These are phyloP conservation scores for Euleptes europaea DNA, from an alignment of 2,113 vertebrate species.

Conservation along the genomic window DNA sequence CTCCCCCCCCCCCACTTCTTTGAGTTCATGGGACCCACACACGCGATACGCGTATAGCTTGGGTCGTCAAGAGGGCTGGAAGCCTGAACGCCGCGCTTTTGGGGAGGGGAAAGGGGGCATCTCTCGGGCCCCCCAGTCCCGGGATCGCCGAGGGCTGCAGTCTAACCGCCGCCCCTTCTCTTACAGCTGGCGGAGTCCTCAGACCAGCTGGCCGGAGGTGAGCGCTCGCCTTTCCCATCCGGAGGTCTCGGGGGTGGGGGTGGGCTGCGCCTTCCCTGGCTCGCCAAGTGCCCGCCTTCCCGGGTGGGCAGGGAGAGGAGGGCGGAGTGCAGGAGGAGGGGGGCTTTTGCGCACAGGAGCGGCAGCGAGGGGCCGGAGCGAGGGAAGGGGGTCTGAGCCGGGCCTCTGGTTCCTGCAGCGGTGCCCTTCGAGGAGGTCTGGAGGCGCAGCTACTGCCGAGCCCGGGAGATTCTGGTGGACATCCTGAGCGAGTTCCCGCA, in stretches of 20 bases:
- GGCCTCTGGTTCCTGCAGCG: conserved; percentile 53
- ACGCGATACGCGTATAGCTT: too few relatives aligned
- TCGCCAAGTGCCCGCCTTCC: too few relatives aligned
- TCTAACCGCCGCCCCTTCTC: background rate
- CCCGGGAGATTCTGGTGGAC: conserved; percentile 80
- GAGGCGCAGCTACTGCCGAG: conserved; percentile 77
- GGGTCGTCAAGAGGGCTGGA: background rate
- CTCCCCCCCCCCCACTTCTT: background rate
- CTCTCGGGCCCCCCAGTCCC: too few relatives aligned
- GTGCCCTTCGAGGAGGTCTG: conserved; percentile 80
- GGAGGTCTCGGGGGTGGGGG: too few relatives aligned
- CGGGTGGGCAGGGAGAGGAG: background rate
- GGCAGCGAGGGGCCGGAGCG: too few relatives aligned
- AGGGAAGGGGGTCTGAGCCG: background rate
- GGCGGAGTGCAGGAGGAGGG: too few relatives aligned
- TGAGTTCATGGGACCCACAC: too few relatives aligned
- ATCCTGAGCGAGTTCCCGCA: conserved; percentile 77
- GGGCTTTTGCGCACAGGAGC: too few relatives aligned
- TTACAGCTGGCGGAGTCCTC: background rate
- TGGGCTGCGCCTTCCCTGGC: too few relatives aligned
- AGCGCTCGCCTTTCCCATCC: background rate
- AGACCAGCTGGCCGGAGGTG: background rate
- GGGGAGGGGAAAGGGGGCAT: background rate
- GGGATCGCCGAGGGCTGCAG: background rate
- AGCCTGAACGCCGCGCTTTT: background rate